Evolutionary conservation across 2,888 invertebrate species (phyloP), one percentile per base, ranked within the genome.

Genomic region (Philaethria dido): DNA sequence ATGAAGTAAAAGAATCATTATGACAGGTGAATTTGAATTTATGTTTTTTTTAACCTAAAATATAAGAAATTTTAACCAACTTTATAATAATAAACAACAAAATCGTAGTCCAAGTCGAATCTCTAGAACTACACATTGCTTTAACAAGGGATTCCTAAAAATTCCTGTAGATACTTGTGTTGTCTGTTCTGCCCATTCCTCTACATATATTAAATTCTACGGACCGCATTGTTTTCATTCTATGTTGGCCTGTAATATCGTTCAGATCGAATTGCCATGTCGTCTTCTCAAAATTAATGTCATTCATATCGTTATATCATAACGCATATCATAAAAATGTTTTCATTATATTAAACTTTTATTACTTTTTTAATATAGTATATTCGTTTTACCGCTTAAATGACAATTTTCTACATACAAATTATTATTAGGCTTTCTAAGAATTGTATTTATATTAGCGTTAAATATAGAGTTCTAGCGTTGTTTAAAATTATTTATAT

Each of bases 171-270:
- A 73, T 69, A 62, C 69, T 69, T 62, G 61, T 63, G 54, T 69
- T 59, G 63, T 36, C 57, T 45, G 61, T 61, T 57, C 55, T 57
- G 63, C 42, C 61, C 69, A 64, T 66, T 66, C 62, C 39, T 64
- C 63, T 64, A 66, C 75, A 77, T 75, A 77, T 80, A 82, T 82
- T 80, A 81, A 79, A 81, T 81, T 82, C 75, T 80, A 77, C 73
- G 76, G 74, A 70, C 73, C 69, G 66, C 76, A 74, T 77, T 77
- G 78, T 74, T 77, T 75, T 75, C 77, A 74, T 77, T 62, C 62
- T 33, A 25, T 52, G 62, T 70, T 72, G 72, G 66, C 69, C 67
- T 72, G 70, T 73, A 73, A 72, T 70, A 68, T 64, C 20, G 36
- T 45, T 16, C 14, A 33, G 29, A 60, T 60, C 45, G 45, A 59